Evolutionary conservation across 2,888 invertebrate species (phyloP), one percentile per base, ranked within the genome.

Genomic region (Petrolisthes cinctipes): DNA sequence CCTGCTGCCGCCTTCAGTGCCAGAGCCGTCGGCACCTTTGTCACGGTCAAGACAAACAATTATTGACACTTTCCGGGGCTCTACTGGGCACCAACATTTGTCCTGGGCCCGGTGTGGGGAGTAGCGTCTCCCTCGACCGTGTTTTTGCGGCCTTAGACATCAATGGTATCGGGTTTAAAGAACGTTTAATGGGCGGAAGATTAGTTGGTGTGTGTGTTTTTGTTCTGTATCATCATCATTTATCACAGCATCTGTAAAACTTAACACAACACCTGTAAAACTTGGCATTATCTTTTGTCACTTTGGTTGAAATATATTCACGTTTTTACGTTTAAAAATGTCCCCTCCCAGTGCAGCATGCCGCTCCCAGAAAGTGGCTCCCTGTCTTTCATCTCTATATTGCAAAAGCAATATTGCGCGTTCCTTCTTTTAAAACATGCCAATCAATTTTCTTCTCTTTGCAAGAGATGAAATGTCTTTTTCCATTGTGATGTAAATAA

Each of bases 31-130:
- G 86, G 86, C 86, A 57, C 56, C 86, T 86, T 86, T 86, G 86
- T 86, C 86, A 86, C 83, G 86, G 78, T 86, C 86, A 82, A 86
- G n/a, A 86, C 86, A 86, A 86, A 86, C 86, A 86, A 86, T 86
- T 86, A 86, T 86, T 86, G 86, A 86, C 86, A 86, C 83, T 82
- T 83, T 86, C 79, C 17, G 68, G 85, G 71, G 79, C 79, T 54
- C 66, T 85, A 20, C 85, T 51, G 79, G n/a, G 79, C 68, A 78
- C 71, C 79, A 4, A 68, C 83, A 83, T 82, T 83, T 83, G 68
- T 83, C 86, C 83, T 83, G 54, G 37, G 76, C 57, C 78, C 54
- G 76, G 61, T 61, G 17, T 9, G 5, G 37, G n/a, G 61, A 14
- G 68, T 37, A 37, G 20, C 66, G 11, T 7, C 20, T 17, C 37